Evolutionary conservation across 2,888 invertebrate species (phyloP), one percentile per base, ranked within the genome.

Genomic region (Synergus gifuensis): DNA sequence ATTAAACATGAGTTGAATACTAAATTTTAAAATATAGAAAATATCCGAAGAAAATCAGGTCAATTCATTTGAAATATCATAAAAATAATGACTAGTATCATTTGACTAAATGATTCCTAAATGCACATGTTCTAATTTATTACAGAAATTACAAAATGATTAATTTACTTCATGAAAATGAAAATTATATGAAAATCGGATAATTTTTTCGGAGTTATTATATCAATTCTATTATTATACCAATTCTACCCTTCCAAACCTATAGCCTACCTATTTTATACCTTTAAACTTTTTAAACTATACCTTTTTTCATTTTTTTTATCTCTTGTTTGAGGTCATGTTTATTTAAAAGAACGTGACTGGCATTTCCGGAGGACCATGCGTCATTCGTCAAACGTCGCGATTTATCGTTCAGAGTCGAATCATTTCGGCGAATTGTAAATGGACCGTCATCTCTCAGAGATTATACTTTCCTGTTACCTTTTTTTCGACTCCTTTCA

Each of bases 331-430:
- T 69, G 49, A 49, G 49, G 11, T 73, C 49, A 18, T 73, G 49
- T 58, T 73, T 58, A 54, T n/a, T 54, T 54, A 54, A 73, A 73
- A 54, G 40, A 58, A 73, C 54, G 54, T 73, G 73, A 73, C 73
- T 73, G 73, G 54, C 73, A 73, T 73, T 73, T 73, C 73, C 73
- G 73, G 54, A 73, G 54, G 49, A 73, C 73, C 73, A 73, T 73
- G n/a, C 54, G 73, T 73, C 73, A 73, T 58, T 58, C 73, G 54
- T 73, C 73, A 73, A 73, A 73, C 73, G 73, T 73, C 54, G 54
- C 54, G 40, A 73, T 73, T 73, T 73, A 73, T 54, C 73, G 49
- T 73, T 36, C 73, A 58, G 11, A 73, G 54, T 58, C 54, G 54
- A 73, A 73, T 73, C 36, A 73, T 73, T 73, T 73, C 36, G 46